Conservation (phyloP, 2,888 invertebrate genomes). For the Ornithoptera alexandrae region DNA sequence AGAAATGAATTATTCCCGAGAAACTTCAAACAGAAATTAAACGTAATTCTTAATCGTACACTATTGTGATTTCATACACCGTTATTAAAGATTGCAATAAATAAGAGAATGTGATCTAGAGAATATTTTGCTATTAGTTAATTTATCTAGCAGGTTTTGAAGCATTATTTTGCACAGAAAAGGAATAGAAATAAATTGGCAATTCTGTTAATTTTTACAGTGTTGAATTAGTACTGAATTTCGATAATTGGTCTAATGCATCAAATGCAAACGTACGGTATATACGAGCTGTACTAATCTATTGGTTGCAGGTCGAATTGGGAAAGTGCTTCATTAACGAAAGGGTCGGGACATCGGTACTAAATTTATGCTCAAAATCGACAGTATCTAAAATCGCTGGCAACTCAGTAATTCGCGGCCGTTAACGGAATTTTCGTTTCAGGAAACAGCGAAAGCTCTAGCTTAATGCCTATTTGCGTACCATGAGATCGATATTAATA, state of each 20-base stretch:
- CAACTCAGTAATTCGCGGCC: conserved; percentile 57
- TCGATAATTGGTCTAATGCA: conserved; percentile 2
- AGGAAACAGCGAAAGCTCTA: conserved; percentile 40
- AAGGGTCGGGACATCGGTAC: conserved; percentile 28
- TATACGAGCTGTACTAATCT: conserved; percentile 27
- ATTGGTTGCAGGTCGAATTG: conserved; percentile 26
- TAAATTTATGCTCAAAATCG: conserved; percentile 49
- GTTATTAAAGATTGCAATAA: not conserved
- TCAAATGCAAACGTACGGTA: conserved; percentile 28
- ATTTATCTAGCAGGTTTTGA: not conserved
- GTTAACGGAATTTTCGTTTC: conserved; percentile 72
- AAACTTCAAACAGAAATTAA: not conserved
- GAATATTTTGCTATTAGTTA: not conserved
- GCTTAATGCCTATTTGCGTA: not conserved
- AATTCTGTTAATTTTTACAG: not conserved
- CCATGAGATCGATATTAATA: conserved; percentile 1
- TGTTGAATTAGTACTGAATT: not conserved
- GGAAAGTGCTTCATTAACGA: conserved; percentile 29
- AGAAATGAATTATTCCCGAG: not conserved
- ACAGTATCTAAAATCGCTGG: conserved; percentile 45
- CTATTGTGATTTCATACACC: too few species aligned
- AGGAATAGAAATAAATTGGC: not conserved
- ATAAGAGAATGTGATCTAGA: not conserved
- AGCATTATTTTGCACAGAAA: not conserved
- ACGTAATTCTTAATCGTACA: too few species aligned